These are phyloP conservation scores for Tetragnatha versicolor DNA, from an alignment of 1,140 invertebrate genomes.

Conservation along the genomic window DNA sequence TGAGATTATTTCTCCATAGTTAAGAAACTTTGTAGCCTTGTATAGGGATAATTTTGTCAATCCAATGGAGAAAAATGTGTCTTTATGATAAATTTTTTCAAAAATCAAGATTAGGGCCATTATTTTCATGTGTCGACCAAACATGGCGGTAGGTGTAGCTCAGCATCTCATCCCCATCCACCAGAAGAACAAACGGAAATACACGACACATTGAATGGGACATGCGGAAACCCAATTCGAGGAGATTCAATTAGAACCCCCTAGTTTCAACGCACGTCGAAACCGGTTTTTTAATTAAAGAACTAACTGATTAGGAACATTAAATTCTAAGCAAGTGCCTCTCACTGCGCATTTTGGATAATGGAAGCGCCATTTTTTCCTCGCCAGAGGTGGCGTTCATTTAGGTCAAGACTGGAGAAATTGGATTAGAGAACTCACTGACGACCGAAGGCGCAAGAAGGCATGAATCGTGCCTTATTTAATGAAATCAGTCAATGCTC, in stretches of 20 bases:
- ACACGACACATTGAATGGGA: constrained; percentile 6
- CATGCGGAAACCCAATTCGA: constrained; percentile 27
- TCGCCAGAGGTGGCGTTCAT: background rate
- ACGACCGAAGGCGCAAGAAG: too few relatives aligned
- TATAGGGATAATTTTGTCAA: too few relatives aligned
- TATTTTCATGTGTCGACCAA: too few relatives aligned
- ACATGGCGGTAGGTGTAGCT: background rate
- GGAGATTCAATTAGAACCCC: constrained; percentile 19
- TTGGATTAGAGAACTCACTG: constrained; percentile 8
- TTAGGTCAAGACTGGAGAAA: background rate
- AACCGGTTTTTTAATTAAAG: constrained; percentile 36
- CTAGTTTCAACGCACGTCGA: constrained; percentile 33
- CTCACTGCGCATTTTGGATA: background rate
- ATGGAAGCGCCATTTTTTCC: background rate
- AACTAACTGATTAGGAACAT: constrained; percentile 32
- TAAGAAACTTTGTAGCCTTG: too few relatives aligned
- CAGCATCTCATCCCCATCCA: too few relatives aligned
- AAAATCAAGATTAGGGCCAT: too few relatives aligned
- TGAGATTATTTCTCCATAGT: too few relatives aligned
- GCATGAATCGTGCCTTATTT: too few relatives aligned
- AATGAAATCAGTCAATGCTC: too few relatives aligned
- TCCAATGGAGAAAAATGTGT: too few relatives aligned
- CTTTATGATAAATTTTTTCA: too few relatives aligned
- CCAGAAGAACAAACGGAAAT: constrained; percentile 1
- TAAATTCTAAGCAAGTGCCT: constrained; percentile 23